Base-by-base conservation (phyloP, 2,113 vertebrate genomes). In the Brienomyrus brachyistius region DNA sequence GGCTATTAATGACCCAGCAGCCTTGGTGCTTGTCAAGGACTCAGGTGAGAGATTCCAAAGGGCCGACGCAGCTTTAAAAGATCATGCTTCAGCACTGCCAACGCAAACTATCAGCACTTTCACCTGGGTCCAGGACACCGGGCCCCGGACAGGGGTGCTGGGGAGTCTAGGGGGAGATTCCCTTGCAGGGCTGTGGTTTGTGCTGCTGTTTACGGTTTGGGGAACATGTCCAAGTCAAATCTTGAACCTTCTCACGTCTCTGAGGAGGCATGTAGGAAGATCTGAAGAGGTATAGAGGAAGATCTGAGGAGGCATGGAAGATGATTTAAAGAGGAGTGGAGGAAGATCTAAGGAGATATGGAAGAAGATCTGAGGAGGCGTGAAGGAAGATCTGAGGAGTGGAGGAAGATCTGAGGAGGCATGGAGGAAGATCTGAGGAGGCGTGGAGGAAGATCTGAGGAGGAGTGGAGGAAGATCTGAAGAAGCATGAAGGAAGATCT, bases 51-150 rank as follows among this genome's bases (percentile, higher is more conserved):
- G 40, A 88, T 70, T 74, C 62, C 90, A 70, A 91, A 92, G 91
- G 88, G 89, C 94, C 93, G 90, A 95, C 93, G 82, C 95, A 95
- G 95, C 95, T 94, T 96, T 96, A 94, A 88, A 94, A 94, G 93
- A 91, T 92, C 90, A 48, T 89, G 91, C 90, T 95, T 95, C 95
- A 95, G 95, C 95, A 96, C 91, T 94, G 94, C 93, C 90, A 94
- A 83, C 82, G 3, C 82, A 9, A 84, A 91, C 93, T 91, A 94
- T 95, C 95, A 95, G 95, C 95, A 94, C 93, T 96, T 95, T 95
- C 91, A 90, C 87, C 90, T 40, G 27, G 90, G 92, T 90, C 47
- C 83, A 48, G 50, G 7, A 70, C 35, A 40, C n/a, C 19, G 83
- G 91, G 35, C 15, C 23, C 15, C 40, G 9, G 70, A 77, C 51